Base-by-base conservation (phyloP, 2,888 invertebrate species). In the Aspidiotus rigidus region DNA sequence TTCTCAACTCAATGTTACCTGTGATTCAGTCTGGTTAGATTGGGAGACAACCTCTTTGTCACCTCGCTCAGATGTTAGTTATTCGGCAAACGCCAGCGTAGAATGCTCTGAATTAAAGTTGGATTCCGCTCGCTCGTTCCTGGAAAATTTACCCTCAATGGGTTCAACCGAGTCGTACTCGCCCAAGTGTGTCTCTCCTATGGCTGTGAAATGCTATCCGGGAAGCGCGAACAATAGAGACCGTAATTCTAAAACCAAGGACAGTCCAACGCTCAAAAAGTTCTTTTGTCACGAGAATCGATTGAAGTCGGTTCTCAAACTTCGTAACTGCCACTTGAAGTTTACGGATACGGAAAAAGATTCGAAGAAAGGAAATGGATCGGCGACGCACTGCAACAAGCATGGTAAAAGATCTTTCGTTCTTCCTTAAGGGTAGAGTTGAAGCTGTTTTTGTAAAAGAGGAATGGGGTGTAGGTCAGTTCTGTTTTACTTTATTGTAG, bases 41-140 rank as follows among this genome's bases (percentile, higher is more conserved):
- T 75, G 74, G 75, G 74, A 75, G 40, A 71, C 72, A n/a, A 63
- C 62, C 42, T 63, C 69, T 5, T 70, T 71, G 17, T 72, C 72
- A 49, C 72, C 72, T 0, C 62, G 71, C 28, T 72, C 72, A 16
- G 72, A 69, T 49, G 39, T 69, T 28, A 63, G 63, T 39, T 49
- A 69, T 49, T 56, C 62, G 49, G 57, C 59, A 17, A 63, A 57
- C 1, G 62, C 63, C 42, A 69, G 63, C 63, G 62, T 62, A n/a
- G 69, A 69, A 49, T 69, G 57, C 56, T 67, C 67, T 39, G 67
- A 67, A 67, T 53, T 67, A 59, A 62, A 63, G 44, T 56, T 53
- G 13, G 63, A 69, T 49, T 62, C 63, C 2, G 53, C 49, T 28
- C 41, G 57, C 16, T 69, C 69, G 17, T 69, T 69, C 44, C 44